Conservation (phyloP, 2,797 vertebrate species). For the Enteromius unitaeniatus region DNA sequence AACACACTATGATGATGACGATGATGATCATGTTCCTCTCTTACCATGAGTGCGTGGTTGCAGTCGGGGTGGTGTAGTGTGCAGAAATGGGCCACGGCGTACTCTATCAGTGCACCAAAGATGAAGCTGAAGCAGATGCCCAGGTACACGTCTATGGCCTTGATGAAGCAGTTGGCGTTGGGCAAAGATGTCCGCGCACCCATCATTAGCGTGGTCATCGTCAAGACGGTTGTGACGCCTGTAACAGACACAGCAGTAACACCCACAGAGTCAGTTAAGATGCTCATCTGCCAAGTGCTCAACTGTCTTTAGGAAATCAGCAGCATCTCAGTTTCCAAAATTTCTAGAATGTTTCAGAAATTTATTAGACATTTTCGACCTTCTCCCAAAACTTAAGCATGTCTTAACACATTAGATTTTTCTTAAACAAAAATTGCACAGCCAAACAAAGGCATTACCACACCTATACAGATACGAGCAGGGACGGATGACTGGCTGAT, state of each 20-base stretch:
- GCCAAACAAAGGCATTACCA: not conserved
- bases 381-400: too few species aligned
- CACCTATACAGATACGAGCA: slow-evolving; percentile 91
- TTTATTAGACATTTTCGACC: too few species aligned
- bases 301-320: not conserved
- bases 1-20: not conserved
- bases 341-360: too few species aligned
- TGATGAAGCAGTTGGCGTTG: slow-evolving; percentile 95
- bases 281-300: not conserved
- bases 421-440: not conserved
- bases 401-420: not conserved
- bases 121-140: slow-evolving; percentile 94
- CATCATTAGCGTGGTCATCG: slow-evolving; percentile 98
- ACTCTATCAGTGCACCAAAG: slow-evolving; percentile 89
- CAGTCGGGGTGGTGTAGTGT: slow-evolving; percentile 77
- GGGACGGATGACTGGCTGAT: slow-evolving; percentile 92
- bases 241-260: slow-evolving; percentile 23
- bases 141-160: slow-evolving; percentile 91
- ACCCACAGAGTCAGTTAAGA: not conserved
- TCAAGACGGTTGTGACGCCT: slow-evolving; percentile 95
- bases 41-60: slow-evolving; percentile 79
- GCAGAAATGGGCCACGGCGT: slow-evolving; percentile 90
- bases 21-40: slow-evolving; percentile 36
- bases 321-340: too few species aligned
- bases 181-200: slow-evolving; percentile 88